Percentiles rank a stretch among this genome's conserved stretches.
phyloP scores from a whole-genome alignment of 2,113 vertebrate genomes.

The Cranoglanis bouderius region DNA sequence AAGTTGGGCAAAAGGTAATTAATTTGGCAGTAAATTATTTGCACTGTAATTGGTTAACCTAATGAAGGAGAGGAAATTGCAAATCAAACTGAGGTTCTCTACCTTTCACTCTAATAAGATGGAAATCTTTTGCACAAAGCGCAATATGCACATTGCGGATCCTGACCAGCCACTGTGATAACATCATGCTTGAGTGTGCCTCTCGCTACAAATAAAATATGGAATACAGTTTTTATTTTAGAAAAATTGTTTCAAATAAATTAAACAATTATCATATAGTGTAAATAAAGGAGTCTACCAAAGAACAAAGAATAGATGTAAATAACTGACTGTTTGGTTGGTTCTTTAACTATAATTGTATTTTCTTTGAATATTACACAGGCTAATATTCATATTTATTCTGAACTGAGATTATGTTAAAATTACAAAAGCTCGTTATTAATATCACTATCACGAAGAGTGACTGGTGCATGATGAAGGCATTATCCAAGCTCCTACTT shows the following conservation, averaged over 20 bases:
- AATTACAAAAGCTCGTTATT: no score
- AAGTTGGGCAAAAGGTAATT: constrained; percentile 78
- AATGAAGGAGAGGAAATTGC: constrained; percentile 72
- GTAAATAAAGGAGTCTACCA: background rate
- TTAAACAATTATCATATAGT: constrained; percentile 3
- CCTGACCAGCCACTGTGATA: constrained; percentile 66
- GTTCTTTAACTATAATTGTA: background rate
- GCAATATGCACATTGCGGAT: constrained; percentile 71
- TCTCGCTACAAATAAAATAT: constrained; percentile 36
- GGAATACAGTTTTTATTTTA: constrained; percentile 22
- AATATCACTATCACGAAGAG: background rate
- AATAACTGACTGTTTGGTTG: background rate
- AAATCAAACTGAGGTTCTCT: constrained; percentile 52
- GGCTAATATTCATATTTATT: background rate
- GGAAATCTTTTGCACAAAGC: constrained; percentile 71
- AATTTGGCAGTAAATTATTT: constrained; percentile 78
- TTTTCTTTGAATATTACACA: constrained; percentile 20
- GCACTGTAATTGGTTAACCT: constrained; percentile 68
- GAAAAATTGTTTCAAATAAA: constrained; percentile 16
- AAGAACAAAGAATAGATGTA: background rate
- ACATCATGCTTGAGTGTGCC: constrained; percentile 68
- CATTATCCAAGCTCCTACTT: background rate
- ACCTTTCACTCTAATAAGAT: constrained; percentile 74
- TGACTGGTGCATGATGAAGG: background rate
- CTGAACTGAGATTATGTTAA: background rate